Base-by-base conservation (phyloP, 1,140 invertebrate genomes). In the Penaeus chinensis region DNA sequence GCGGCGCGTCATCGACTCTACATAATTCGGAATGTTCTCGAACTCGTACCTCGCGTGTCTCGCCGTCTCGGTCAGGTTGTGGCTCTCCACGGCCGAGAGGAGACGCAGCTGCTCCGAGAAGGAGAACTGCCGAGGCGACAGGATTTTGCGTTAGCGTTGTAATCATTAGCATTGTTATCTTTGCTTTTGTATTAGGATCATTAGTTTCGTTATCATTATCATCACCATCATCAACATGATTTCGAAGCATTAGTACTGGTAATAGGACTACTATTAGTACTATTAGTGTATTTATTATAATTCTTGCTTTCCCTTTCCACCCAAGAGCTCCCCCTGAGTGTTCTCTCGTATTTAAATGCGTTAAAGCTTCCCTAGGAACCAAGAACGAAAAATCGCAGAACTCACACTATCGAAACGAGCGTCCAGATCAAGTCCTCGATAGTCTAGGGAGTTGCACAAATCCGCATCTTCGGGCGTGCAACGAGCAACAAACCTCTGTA, bases 11-110 rank as follows among this genome's bases (percentile, higher is more conserved):
- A 87, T 65, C 27, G 65, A 37, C 80, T 87, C 78, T 42, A 87
- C 74, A 32, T 83, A 87, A 27, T 27, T 42, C 2, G 86, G 86
- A n/a, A 87, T 87, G 54, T 87, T 87, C 61, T 87, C 86, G 47
- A 78, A 87, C 60, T 87, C 86, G n/a, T 77, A 60, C 47, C 86
- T 66, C 60, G 86, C 86, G 60, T 78, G 86, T 1, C 86, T 60
- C 66, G 86, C 86, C 22, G 80, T 87, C 71, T 87, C 79, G n/a
- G 86, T 87, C 66, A 87, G 80, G 71, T 87, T 87, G 16, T 87
- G 80, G 27, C 63, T 74, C 79, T 87, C 86, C 32, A 87, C 86
- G 11, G 42, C 71, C 24, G 80, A 61, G 42, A 87, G 61, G 42
- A 66, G 71, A 24, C 81, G 86, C 66, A 87, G 86, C 71, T 87